These are phyloP conservation scores for Labeo rohita DNA, from an alignment of 2,113 vertebrate species.

Conservation along the genomic window DNA sequence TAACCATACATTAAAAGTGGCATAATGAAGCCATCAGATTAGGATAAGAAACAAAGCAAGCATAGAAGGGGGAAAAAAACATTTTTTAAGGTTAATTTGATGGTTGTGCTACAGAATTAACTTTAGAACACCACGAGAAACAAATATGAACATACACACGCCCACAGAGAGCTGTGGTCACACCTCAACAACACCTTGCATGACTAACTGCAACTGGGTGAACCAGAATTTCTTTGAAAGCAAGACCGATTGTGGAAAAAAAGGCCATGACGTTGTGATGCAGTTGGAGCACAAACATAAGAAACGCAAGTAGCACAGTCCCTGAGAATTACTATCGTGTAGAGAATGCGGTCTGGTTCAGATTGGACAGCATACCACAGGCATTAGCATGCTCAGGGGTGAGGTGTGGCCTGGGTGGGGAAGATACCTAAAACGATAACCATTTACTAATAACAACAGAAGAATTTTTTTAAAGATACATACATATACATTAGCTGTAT, in stretches of 20 bases:
- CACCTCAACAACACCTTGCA: constrained; percentile 61
- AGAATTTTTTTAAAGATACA: neutral
- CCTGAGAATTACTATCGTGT: constrained; percentile 36
- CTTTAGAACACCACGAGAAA: neutral
- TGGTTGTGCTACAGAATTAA: neutral
- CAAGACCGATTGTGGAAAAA: neutral
- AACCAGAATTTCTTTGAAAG: constrained; percentile 40
- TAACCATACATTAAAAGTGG: neutral
- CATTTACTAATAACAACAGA: neutral
- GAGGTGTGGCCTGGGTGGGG: constrained; percentile 50
- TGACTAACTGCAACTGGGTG: constrained; percentile 60
- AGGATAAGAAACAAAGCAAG: neutral
- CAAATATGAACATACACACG: constrained; percentile 23
- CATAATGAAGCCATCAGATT: neutral
- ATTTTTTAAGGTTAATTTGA: neutral
- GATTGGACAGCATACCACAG: constrained; percentile 67
- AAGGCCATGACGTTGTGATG: neutral
- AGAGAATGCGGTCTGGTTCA: constrained; percentile 62
- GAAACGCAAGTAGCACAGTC: neutral
- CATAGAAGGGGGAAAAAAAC: neutral
- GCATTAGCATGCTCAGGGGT: constrained; percentile 54
- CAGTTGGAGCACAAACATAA: neutral
- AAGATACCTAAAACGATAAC: neutral
- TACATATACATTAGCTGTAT: neutral
- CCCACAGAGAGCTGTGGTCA: constrained; percentile 42